A percentile compares a stretch with the other conserved stretches of the same genome.
Conservation (phyloP, 2,888 invertebrate species). For the Ormia ochracea region DNA sequence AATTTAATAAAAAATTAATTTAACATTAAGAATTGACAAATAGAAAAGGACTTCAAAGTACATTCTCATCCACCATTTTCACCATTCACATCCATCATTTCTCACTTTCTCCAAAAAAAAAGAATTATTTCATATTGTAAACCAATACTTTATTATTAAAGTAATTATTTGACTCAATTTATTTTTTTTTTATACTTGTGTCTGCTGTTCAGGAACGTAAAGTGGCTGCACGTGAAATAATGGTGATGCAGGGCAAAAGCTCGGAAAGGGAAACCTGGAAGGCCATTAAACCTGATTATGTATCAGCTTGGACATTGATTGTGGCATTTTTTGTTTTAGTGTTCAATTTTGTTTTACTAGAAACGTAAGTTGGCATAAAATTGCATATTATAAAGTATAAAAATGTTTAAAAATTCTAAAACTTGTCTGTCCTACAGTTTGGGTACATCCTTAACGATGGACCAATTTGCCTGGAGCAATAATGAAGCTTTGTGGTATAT, state of each 20-base stretch:
- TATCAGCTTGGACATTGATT: conserved; percentile 87
- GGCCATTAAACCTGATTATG: conserved; percentile 83
- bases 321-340: conserved; percentile 89
- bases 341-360: conserved; percentile 91
- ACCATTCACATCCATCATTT: too few species aligned
- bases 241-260: conserved; percentile 83
- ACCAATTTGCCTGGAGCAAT: conserved; percentile 92
- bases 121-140: too few species aligned
- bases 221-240: conserved; percentile 88
- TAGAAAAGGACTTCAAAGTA: too few species aligned
- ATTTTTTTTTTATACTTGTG: neutral
- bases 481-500: conserved; percentile 86
- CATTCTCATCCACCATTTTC: too few species aligned
- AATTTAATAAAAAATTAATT: too few species aligned
- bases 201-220: conserved; percentile 78
- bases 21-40: too few species aligned
- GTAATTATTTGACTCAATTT: too few species aligned
- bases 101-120: too few species aligned
- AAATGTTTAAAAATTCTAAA: neutral
- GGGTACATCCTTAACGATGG: conserved; percentile 90
- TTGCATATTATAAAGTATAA: too few species aligned
- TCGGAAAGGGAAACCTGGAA: conserved; percentile 87
- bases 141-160: too few species aligned
- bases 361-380: conserved; percentile 80
- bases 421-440: conserved; percentile 77